Percentiles rank a stretch among this genome's conserved stretches.
Evolutionary conservation across 2,888 invertebrate species (phyloP).

Genomic region (Troides oblongomaculatus): DNA sequence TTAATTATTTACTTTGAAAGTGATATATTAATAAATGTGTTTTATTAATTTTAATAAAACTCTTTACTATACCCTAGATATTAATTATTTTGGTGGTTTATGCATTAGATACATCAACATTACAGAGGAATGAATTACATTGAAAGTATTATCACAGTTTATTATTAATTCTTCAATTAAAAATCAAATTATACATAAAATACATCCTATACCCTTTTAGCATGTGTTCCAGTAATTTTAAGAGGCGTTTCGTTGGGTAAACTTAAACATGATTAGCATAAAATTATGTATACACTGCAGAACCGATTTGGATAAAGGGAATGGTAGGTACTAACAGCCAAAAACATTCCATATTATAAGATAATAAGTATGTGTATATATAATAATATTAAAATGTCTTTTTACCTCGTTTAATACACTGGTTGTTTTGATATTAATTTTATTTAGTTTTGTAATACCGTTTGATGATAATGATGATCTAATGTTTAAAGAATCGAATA

Average conservation of each 20-base stretch:
- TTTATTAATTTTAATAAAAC: neutral
- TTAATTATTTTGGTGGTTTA: neutral
- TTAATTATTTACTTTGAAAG: constrained; percentile 16
- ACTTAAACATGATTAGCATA: neutral
- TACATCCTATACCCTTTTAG: neutral
- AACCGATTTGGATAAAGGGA: neutral
- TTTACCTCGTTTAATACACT: too few species aligned
- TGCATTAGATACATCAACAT: too few species aligned
- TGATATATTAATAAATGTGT: constrained; percentile 3
- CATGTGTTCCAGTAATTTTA: neutral
- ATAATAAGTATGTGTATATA: neutral
- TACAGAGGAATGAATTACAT: too few species aligned
- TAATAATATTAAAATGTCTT: too few species aligned
- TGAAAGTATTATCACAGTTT: too few species aligned
- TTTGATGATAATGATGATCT: too few species aligned
- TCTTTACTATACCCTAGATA: neutral
- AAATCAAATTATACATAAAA: too few species aligned
- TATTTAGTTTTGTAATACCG: too few species aligned
- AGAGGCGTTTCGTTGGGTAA: neutral
- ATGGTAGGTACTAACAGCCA: neutral
- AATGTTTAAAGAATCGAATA: too few species aligned
- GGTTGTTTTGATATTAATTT: too few species aligned
- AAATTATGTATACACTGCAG: neutral
- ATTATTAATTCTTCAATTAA: too few species aligned
- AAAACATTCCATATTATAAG: neutral